A percentile compares a stretch with the other conserved stretches of the same genome.
phyloP scores from a whole-genome alignment of 2,888 invertebrate genomes.

The Reticulitermes lucifugus region DNA sequence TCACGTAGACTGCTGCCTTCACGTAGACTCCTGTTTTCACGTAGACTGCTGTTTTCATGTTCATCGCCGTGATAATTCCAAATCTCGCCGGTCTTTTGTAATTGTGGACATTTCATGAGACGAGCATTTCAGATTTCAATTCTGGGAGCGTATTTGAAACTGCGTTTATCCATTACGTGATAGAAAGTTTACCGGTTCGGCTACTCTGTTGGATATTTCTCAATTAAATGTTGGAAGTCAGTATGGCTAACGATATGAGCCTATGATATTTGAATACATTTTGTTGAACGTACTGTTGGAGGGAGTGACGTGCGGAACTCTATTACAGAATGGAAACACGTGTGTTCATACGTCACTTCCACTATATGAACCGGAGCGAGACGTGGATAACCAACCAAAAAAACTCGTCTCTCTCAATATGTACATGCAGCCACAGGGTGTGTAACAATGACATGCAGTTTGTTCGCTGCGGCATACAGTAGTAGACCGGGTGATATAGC shows the following conservation, averaged over 20 bases:
- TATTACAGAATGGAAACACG: slow-evolving; percentile 24
- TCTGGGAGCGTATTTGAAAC: neutral
- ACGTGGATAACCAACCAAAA: neutral
- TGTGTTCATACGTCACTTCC: slow-evolving; percentile 40
- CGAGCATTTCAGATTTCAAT: too few species aligned
- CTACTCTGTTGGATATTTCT: slow-evolving; percentile 18
- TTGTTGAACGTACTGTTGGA: neutral
- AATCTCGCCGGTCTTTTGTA: too few species aligned
- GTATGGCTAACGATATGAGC: neutral
- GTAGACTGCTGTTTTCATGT: too few species aligned
- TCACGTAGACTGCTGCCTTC: too few species aligned
- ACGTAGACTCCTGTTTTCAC: too few species aligned
- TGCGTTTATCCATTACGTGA: neutral
- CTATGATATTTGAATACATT: slow-evolving; percentile 14
- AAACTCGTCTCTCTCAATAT: slow-evolving; percentile 6
- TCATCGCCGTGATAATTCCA: too few species aligned
- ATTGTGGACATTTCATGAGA: too few species aligned
- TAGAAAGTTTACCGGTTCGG: neutral
- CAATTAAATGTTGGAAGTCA: slow-evolving; percentile 7
- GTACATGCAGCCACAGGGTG: neutral
- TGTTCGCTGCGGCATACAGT: neutral
- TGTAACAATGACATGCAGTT: slow-evolving; percentile 9
- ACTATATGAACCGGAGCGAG: slow-evolving; percentile 28
- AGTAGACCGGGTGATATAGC: neutral
- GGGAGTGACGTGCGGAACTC: slow-evolving; percentile 1